Evolutionary conservation across 2,888 invertebrate genomes (phyloP), one percentile per base, ranked within the genome.

Genomic region (Neuroscelio doddi): DNA sequence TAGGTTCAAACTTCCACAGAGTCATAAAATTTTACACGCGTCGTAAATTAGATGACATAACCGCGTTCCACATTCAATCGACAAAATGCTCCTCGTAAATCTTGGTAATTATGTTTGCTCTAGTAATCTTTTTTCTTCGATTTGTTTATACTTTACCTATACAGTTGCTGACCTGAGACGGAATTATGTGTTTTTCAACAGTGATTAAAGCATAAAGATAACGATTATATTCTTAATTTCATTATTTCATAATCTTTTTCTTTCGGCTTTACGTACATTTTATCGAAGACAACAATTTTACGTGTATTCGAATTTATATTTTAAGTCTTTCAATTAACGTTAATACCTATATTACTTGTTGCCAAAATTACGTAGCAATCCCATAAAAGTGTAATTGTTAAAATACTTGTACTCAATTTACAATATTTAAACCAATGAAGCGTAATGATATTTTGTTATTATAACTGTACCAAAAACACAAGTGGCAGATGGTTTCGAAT

Each of bases 11-110:
- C 64, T 53, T 49, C 29, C 38, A 66, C 53, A 53, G 38, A 51
- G 57, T 52, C 66, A 47, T 70, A 69, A 72, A 71, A 71, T 50
- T 69, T 70, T 66, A 69, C 57, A 56, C 65, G 58, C 61, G 46
- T 50, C 64, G 63, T 72, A 72, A 72, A 72, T 72, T 69, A 70
- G 56, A 65, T 64, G 67, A 67, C 65, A 70, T 64, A 70, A 70
- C 68, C 57, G 56, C 32, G 47, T 49, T 68, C 64, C 55, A 66
- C 58, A 63, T 67, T 65, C 64, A 61, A 69, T 57, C 63, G 59
- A 52, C 57, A 57, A 63, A 63, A 47, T 46, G 41, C 38, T 46
- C 46, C 44, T 41, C 62, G 29, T 62, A 62, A 56, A 62, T 62
- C 52, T 50, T 9, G 21, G 12, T 21, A 49, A 49, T 47, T 24